Conservation (phyloP, 1,140 invertebrate species). For the Eriosoma lanigerum region DNA sequence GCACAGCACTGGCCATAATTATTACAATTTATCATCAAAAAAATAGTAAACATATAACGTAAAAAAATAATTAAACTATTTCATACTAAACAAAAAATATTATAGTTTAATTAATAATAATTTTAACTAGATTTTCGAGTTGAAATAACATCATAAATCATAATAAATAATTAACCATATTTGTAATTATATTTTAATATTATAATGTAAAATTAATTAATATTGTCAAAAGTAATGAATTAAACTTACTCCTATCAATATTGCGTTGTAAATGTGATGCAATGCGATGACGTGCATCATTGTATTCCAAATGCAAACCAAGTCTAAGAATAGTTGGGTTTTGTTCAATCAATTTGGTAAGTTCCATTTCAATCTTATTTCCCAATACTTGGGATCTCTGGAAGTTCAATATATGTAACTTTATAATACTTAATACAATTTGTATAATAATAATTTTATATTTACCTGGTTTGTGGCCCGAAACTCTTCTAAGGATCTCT, state of each 20-base stretch:
- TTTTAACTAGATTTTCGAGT: too few relatives aligned
- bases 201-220: too few relatives aligned
- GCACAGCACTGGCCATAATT: too few relatives aligned
- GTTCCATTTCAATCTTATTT: constrained; percentile 98
- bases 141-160: too few relatives aligned
- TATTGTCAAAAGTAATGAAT: neutral
- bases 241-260: constrained; percentile 90
- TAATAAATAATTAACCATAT: neutral
- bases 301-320: constrained; percentile 93
- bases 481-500: constrained; percentile 87
- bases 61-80: too few relatives aligned
- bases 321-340: constrained; percentile 89
- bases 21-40: too few relatives aligned
- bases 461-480: constrained; percentile 91
- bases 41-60: too few relatives aligned
- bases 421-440: too few relatives aligned
- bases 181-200: neutral
- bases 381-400: constrained; percentile 92
- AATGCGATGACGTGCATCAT: constrained; percentile 90
- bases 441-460: neutral
- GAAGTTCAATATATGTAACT: constrained; percentile 54
- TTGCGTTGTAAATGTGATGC: constrained; percentile 91
- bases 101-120: too few relatives aligned
- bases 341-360: constrained; percentile 88
- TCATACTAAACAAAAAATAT: too few relatives aligned